Evolutionary conservation across 2,797 vertebrate genomes (phyloP), one percentile per base, ranked within the genome.

Genomic region (Poecilia gillii): DNA sequence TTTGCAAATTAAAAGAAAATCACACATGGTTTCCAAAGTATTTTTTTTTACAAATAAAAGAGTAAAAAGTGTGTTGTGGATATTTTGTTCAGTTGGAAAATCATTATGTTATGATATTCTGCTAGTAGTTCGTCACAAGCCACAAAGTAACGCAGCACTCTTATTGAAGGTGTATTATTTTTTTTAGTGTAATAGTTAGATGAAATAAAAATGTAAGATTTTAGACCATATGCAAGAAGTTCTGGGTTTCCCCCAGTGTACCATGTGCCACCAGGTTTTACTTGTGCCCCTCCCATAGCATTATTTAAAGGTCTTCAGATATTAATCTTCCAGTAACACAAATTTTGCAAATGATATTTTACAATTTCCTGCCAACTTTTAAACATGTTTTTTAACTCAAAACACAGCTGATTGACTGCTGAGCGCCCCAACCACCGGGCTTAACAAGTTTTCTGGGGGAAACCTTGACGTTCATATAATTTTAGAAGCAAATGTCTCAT

Each of bases 401-500:
- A 51, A 51, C 6, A 51, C 49, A 51, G 49, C 20, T 51, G 20
- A 23, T 23, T 51, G 49, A 23, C 49, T 51, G 49, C 49, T 51
- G 2, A 23, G 49, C 20, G 7, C 49, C 20, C 20, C 7, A 23
- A 3, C 2, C 49, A 51, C 49, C 6, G 20, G 49, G 20, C 49
- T 51, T 8, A 1, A 20, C 20, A 51, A 8, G 49, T 51, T 51
- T 23, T 51, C 20, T 51, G 20, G 20, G 49, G 20, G 49, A 51
- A 51, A 51, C 49, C 6, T 51, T 23, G 20, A 51, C 55, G 55
- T 80, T 47, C 2, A 77, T 41, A 78, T 74, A 45, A 73, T 82
- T 45, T 88, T 71, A 76, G 25, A 78, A 23, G 47, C 18, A 59
- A 85, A 82, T 57, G 13, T 51, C 33, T 36, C 72, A 39, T 89